Conservation (phyloP, 2,888 invertebrate genomes). For the Hydraecia micacea region DNA sequence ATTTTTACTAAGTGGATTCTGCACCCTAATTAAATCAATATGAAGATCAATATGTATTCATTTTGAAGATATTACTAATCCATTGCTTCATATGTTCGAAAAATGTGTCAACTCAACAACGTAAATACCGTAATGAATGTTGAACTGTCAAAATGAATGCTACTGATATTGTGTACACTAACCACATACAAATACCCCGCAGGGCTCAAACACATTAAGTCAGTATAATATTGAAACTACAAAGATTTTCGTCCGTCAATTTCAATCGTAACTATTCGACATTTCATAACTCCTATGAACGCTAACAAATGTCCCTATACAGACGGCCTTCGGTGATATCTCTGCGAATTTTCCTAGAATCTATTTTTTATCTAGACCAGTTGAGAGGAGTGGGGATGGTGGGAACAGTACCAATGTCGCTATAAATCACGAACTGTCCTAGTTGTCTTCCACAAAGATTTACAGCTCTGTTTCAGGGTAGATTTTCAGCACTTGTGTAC, state of each 20-base stretch:
- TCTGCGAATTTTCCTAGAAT: constrained; percentile 55
- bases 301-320: constrained; percentile 14
- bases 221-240: not conserved
- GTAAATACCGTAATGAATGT: too few species aligned
- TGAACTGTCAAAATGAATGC: too few species aligned
- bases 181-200: too few species aligned
- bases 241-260: not conserved
- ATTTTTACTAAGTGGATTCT: too few species aligned
- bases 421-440: constrained; percentile 66
- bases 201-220: not conserved
- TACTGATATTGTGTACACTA: too few species aligned
- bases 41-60: too few species aligned
- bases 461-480: constrained; percentile 56
- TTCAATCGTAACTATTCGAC: not conserved
- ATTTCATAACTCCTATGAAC: constrained; percentile 11
- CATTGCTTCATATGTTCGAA: too few species aligned
- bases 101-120: too few species aligned
- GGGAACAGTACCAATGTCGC: constrained; percentile 47
- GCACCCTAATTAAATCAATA: too few species aligned
- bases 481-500: constrained; percentile 53
- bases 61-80: too few species aligned
- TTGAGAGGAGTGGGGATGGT: constrained; percentile 32
- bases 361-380: constrained; percentile 60
- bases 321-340: constrained; percentile 34
- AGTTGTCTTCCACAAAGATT: constrained; percentile 60